Conservation (phyloP, 2,888 invertebrate genomes). For the Drosophila meridiana region DNA sequence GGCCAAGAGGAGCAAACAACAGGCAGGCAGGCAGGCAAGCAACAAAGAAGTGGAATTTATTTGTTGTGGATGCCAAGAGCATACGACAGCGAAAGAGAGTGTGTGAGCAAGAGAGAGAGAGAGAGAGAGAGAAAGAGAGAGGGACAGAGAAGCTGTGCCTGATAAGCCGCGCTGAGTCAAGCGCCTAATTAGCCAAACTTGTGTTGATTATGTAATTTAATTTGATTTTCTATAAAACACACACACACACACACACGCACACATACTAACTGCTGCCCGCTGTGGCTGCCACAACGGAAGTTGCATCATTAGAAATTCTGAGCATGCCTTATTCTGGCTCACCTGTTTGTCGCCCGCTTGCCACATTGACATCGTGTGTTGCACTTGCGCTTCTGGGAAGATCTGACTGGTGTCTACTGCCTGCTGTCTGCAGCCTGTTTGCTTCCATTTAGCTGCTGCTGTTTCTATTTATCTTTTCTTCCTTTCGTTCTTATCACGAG, state of each 20-base stretch:
- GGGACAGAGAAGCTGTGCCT: conserved; percentile 27
- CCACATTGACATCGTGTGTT: conserved; percentile 20
- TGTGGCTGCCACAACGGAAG: conserved; percentile 58
- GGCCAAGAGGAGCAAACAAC: conserved; percentile 67
- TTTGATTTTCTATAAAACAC: conserved; percentile 17
- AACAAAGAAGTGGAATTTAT: conserved; percentile 63
- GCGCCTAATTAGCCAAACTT: conserved; percentile 48
- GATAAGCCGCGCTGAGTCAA: conserved; percentile 56
- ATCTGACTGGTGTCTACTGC: conserved; percentile 6
- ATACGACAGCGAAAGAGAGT: conserved; percentile 13
- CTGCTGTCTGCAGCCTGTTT: conserved; percentile 10
- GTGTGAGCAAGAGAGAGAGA: conserved; percentile 15
- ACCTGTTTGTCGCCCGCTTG: conserved; percentile 28
- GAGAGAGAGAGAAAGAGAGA: conserved; percentile 10
- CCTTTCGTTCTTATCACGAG: conserved; percentile 20
- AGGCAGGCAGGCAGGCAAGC: conserved; percentile 10
- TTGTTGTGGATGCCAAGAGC: conserved; percentile 67
- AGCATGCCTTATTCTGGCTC: conserved; percentile 46
- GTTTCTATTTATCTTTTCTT: conserved; percentile 24
- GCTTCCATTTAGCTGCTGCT: conserved; percentile 6
- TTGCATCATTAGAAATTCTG: conserved; percentile 71
- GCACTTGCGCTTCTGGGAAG: conserved; percentile 36
- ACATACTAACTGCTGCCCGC: not conserved
- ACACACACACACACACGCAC: conserved; percentile 17
- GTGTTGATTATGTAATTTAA: conserved; percentile 47